phyloP scores from a whole-genome alignment of 2,888 invertebrate species.

The Erpobdella octoculata region DNA sequence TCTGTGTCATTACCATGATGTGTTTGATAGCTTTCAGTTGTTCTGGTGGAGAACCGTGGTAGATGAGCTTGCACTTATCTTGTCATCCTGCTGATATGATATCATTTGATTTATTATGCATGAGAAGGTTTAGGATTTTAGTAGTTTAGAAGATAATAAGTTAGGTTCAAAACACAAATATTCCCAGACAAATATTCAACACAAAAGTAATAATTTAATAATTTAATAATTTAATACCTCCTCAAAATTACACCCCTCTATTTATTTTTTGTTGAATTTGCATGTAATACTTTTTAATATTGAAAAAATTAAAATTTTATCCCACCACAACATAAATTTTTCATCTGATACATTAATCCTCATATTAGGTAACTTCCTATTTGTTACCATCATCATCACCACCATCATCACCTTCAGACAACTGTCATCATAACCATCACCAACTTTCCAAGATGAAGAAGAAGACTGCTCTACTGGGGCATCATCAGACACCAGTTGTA shows the following conservation, averaged over 20 bases:
- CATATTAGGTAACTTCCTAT: neutral
- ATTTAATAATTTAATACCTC: too few species aligned
- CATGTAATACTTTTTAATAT: too few species aligned
- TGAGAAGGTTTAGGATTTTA: too few species aligned
- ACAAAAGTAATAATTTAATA: too few species aligned
- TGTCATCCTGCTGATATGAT: neutral
- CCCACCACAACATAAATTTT: neutral
- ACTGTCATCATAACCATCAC: neutral
- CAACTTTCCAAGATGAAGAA: neutral
- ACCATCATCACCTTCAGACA: neutral
- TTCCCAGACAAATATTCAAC: too few species aligned
- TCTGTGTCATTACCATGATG: neutral
- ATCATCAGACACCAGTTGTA: neutral
- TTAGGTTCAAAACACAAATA: too few species aligned
- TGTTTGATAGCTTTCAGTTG: neutral
- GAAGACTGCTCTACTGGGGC: neutral
- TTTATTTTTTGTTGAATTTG: too few species aligned
- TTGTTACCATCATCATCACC: neutral
- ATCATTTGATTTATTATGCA: too few species aligned
- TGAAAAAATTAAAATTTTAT: too few species aligned
- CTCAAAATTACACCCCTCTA: too few species aligned
- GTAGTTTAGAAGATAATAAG: too few species aligned
- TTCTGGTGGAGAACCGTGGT: neutral
- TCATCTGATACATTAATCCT: neutral
- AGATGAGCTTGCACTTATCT: conserved; percentile 1